Base-by-base conservation (phyloP, 2,888 invertebrate species). In the Omphaloscelis lunosa region DNA sequence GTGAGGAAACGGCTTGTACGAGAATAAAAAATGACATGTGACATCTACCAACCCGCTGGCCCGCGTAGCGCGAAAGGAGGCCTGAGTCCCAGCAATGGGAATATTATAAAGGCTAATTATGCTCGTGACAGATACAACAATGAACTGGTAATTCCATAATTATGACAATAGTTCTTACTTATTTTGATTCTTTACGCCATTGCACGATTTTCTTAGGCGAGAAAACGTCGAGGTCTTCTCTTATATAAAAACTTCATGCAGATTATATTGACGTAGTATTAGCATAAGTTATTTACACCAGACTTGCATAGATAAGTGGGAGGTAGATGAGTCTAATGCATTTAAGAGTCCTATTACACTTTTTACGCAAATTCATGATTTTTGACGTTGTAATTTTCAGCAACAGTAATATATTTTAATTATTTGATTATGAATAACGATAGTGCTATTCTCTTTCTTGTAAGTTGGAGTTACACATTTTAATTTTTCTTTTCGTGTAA, bases 281-380 rank as follows among this genome's bases (percentile, higher is more conserved):
- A 73, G 71, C 82, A 73, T 85, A 77, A 82, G 61, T 85, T 82
- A 73, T 77, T 84, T 84, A 59, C 59, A 41, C 48, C 65, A 63
- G 67, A 59, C 56, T 61, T 66, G 81, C 77, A 70, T 62, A 34
- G 9, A n/a, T 45, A 66, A 81, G 62, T 29, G 61, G 20, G 20
- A 59, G 41, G 6, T 51, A 70, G 76, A 81, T 67, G 61, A 85
- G 45, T 34, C 34, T 68, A 84, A 80, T 72, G 63, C 48, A 69
- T 80, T 69, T 34, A n/a, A n/a, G n/a, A n/a, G n/a, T n/a, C n/a
- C n/a, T n/a, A n/a, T n/a, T n/a, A n/a, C n/a, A n/a, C n/a, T n/a
- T n/a, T n/a, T n/a, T n/a, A n/a, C n/a, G n/a, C n/a, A n/a, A n/a
- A n/a, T n/a, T n/a, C n/a, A n/a, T n/a, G n/a, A n/a, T n/a, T n/a